phyloP scores from a whole-genome alignment of 2,797 vertebrate genomes.

The Glyptemys insculpta region DNA sequence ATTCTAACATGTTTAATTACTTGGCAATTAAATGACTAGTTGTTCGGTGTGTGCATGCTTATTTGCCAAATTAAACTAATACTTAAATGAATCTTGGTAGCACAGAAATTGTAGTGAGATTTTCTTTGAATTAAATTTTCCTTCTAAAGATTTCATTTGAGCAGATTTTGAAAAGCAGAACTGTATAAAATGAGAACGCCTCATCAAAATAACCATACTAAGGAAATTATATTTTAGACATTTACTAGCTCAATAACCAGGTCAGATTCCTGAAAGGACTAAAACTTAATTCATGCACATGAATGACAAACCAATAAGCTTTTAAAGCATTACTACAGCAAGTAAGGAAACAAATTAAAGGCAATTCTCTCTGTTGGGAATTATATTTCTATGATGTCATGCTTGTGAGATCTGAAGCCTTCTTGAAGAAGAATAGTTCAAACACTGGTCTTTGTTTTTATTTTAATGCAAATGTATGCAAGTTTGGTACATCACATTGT shows the following conservation, averaged over 20 bases:
- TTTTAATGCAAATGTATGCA: neutral
- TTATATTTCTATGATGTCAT: slow-evolving; percentile 28
- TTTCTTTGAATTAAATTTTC: slow-evolving; percentile 23
- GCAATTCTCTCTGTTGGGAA: slow-evolving; percentile 15
- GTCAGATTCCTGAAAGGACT: slow-evolving; percentile 66
- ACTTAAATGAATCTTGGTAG: neutral
- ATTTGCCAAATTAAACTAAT: neutral
- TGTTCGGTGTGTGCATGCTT: neutral
- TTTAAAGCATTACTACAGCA: slow-evolving; percentile 72
- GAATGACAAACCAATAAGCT: slow-evolving; percentile 78
- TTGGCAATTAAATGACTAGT: neutral
- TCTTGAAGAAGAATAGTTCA: neutral
- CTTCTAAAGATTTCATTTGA: neutral
- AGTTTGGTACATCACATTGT: slow-evolving; percentile 21
- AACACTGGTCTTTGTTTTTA: neutral
- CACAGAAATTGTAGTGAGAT: neutral
- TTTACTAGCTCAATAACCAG: slow-evolving; percentile 62
- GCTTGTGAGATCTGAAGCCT: slow-evolving; percentile 21
- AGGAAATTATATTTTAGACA: slow-evolving; percentile 36
- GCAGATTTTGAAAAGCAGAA: slow-evolving; percentile 23
- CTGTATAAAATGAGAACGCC: slow-evolving; percentile 46
- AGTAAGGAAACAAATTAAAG: slow-evolving; percentile 48
- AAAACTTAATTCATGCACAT: slow-evolving; percentile 66
- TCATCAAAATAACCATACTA: slow-evolving; percentile 65
- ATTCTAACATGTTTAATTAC: neutral